These are phyloP conservation scores for Montipora capricornis DNA, from an alignment of 64 coral and sea anemone species.

Conservation along the genomic window DNA sequence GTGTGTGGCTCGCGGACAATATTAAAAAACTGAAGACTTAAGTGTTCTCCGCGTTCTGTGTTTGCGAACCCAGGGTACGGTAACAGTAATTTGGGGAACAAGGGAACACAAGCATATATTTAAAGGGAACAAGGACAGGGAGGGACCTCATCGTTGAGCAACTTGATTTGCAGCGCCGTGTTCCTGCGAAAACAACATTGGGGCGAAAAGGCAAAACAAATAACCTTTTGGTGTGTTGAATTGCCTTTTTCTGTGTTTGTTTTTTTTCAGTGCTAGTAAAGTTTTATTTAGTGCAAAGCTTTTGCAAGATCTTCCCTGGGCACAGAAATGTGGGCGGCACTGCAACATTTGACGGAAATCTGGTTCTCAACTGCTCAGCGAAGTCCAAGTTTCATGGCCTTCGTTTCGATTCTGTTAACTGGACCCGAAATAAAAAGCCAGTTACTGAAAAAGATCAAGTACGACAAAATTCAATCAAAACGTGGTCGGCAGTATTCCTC, in stretches of 20 bases:
- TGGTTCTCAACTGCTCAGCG: conserved; percentile 5
- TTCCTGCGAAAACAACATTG: too few relatives aligned
- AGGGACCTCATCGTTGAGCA: too few relatives aligned
- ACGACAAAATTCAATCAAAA: background rate
- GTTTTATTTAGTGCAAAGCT: background rate
- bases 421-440: background rate
- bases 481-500: conserved; percentile 20
- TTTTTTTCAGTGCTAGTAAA: background rate
- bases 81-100: too few relatives aligned
- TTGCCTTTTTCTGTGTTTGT: background rate
- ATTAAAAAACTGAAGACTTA: too few relatives aligned
- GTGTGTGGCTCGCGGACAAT: too few relatives aligned
- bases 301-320: background rate
- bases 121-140: too few relatives aligned
- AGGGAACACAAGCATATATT: too few relatives aligned
- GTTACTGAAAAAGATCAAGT: background rate
- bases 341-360: background rate
- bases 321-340: background rate
- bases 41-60: too few relatives aligned
- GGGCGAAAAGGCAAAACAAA: too few relatives aligned
- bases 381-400: background rate
- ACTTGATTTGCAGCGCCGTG: too few relatives aligned
- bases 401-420: background rate
- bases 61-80: too few relatives aligned
- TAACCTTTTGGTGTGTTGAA: too few relatives aligned